Evolutionary conservation across 2,888 invertebrate species (phyloP), one percentile per base, ranked within the genome.

Genomic region (Phalangium opilio): DNA sequence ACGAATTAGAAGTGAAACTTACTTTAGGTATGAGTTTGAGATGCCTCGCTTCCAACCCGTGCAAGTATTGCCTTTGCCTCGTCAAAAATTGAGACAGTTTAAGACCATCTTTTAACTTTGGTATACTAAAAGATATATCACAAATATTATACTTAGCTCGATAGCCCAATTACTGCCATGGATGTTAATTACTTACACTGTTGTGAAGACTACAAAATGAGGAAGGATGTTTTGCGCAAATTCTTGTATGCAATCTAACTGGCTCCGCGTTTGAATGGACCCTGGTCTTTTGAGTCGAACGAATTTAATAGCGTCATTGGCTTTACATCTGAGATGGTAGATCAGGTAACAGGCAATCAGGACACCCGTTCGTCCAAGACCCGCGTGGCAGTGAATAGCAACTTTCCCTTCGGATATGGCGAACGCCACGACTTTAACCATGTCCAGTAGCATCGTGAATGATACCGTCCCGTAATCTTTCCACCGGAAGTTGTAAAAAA

Each of bases 341-440:
- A 89, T 79, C 47, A 89, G 71, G 68, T 81, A 87, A 63, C 84
- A 85, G 1, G 86, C 83, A 54, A 89, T 83, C 27, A 89, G 70
- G 33, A 87, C 84, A 0, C 89, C 87, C 0, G 87, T 89, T 52
- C 89, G 70, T 3, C 85, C 86, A 40, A 82, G 69, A 55, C 82
- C 82, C 60, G 89, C 89, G 67, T 89, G 89, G 63, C 89, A 89
- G 62, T 89, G 89, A 50, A 89, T 75, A 2, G 84, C 84, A 1
- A 68, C 64, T 61, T 81, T 75, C 45, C 87, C 87, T 64, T 85
- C 79, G 42, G 78, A 75, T 10, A 84, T 68, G 0, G 83, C 79
- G 65, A 87, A 89, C 34, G 83, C 79, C 60, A 87, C 71, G 8
- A 87, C 87, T 69, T 87, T 86, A n/a, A 85, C 81, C 78, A 86